Base-by-base conservation (phyloP, 2,888 invertebrate genomes). In the Sinelater perroti region DNA sequence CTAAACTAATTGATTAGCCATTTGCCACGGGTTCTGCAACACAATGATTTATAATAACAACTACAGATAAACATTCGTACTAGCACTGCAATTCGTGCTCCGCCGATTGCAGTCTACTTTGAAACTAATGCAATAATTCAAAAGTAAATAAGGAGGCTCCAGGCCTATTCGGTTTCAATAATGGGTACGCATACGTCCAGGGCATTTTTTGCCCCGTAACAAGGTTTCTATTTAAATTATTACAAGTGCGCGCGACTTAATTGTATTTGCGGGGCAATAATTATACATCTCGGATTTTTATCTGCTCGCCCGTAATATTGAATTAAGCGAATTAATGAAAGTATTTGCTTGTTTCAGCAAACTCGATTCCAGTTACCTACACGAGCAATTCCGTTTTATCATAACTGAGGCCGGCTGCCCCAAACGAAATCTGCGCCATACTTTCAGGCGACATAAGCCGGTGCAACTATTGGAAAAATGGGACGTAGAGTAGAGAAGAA, bases 11-110 rank as follows among this genome's bases (percentile, higher is more conserved):
- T 50, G 38, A 50, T 50, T 50, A 50, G 30, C 31, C 28, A 50
- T 50, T 50, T 50, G 50, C 18, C 14, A 50, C 20, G 50, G 38
- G 36, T 38, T 36, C 13, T 36, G 28, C 17, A 50, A 38, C 20
- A 50, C 50, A 50, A 50, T 50, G 50, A 50, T 50, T 50, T 38
- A 50, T 50, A 50, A 28, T 50, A 50, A 36, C 28, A 50, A 38
- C 50, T 10, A 50, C 28, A 17, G 10, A 16, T 28, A 24, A 17
- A 28, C 50, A 18, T 50, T 28, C 18, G 24, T 28, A 38, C 38
- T 10, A 38, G 17, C 28, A 50, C 30, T 50, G 16, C 28, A 50
- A 28, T 47, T 47, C 14, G 46, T 24, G 35, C 26, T 21, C 24
- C 35, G n/a, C 20, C 47, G 26, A 47, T 47, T 47, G 35, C 33